Conservation (phyloP, 2,888 invertebrate species). For the Abrostola tripartita region DNA sequence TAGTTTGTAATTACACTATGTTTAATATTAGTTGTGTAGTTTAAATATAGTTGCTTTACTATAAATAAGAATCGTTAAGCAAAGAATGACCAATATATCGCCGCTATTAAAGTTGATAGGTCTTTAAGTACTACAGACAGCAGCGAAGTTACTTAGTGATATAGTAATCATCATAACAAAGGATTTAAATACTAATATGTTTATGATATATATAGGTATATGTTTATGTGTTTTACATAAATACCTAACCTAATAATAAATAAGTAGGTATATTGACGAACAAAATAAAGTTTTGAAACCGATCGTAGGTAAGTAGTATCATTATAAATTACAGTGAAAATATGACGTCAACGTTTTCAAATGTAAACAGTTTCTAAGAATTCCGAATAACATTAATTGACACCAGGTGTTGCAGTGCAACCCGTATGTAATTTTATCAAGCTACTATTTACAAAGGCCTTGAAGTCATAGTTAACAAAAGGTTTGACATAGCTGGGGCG, state of each 20-base stretch:
- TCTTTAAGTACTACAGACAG: too few relatives aligned
- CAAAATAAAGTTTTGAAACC: neutral
- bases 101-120: too few relatives aligned
- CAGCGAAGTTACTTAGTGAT: too few relatives aligned
- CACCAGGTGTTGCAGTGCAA: slow-evolving; percentile 36
- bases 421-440: slow-evolving; percentile 45
- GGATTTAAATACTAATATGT: too few relatives aligned
- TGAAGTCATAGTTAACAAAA: slow-evolving; percentile 41
- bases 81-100: too few relatives aligned
- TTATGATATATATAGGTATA: too few relatives aligned
- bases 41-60: too few relatives aligned
- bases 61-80: too few relatives aligned
- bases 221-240: too few relatives aligned
- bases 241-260: too few relatives aligned
- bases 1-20: slow-evolving; percentile 34
- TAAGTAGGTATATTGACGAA: too few relatives aligned
- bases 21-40: neutral
- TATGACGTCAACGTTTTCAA: slow-evolving; percentile 9
- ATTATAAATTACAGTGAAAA: neutral
- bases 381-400: slow-evolving; percentile 38
- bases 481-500: slow-evolving; percentile 43
- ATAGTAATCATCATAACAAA: too few relatives aligned
- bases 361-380: slow-evolving; percentile 30
- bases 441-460: slow-evolving; percentile 38
- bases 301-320: neutral